These are phyloP conservation scores for Drosophila mayri DNA, from an alignment of 1,140 invertebrate species.

Conservation along the genomic window DNA sequence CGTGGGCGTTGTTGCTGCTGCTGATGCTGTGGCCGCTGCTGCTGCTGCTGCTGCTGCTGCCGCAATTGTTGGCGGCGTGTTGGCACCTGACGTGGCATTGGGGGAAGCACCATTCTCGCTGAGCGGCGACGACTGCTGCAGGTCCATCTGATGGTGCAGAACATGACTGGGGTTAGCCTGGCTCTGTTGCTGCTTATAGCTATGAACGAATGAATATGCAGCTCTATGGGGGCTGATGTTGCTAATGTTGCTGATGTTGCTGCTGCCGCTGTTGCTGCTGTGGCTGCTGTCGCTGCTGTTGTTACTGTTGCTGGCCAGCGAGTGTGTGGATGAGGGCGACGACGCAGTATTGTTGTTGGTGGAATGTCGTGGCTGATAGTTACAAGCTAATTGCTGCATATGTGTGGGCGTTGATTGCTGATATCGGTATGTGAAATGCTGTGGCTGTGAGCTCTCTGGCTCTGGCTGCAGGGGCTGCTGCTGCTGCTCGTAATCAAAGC, in stretches of 20 bases:
- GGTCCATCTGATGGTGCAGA: constrained; percentile 70
- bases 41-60: constrained; percentile 26
- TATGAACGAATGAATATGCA: constrained; percentile 66
- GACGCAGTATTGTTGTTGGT: constrained; percentile 46
- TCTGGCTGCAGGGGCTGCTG: constrained; percentile 41
- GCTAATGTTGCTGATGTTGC: constrained; percentile 25
- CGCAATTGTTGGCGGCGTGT: constrained; percentile 44
- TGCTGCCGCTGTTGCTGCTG: constrained; percentile 26
- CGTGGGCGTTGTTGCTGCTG: constrained; percentile 29
- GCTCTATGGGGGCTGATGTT: constrained; percentile 30
- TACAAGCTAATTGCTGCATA: constrained; percentile 64
- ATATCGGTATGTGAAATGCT: constrained; percentile 66
- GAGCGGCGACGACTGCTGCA: constrained; percentile 51
- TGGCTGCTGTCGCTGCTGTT: constrained; percentile 4
- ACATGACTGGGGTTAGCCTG: constrained; percentile 64
- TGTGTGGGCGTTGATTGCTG: constrained; percentile 60
- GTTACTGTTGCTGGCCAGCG: constrained; percentile 44
- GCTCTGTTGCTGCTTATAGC: constrained; percentile 63
- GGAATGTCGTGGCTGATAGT: constrained; percentile 70
- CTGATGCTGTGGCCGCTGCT: constrained; percentile 24
- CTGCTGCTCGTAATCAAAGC: constrained; percentile 27
- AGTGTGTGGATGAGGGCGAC: constrained; percentile 73
- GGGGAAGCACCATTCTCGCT: constrained; percentile 63
- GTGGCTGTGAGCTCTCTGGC: constrained; percentile 35
- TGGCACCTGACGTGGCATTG: constrained; percentile 42